Evolutionary conservation across 2,113 vertebrate genomes (phyloP).

Genomic region (Cathartes aura): DNA sequence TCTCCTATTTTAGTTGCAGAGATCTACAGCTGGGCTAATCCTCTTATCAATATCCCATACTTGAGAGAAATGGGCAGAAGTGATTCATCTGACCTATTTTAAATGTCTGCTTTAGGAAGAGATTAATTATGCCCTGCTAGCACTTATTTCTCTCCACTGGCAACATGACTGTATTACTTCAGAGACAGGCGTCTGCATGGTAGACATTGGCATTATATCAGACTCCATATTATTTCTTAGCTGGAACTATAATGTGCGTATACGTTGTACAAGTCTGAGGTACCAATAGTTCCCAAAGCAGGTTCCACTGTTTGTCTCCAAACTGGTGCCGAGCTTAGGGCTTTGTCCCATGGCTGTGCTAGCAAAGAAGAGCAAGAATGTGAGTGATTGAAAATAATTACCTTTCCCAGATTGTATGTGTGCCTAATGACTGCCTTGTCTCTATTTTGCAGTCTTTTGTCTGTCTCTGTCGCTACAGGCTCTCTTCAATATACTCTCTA

Average conservation of each 20-base stretch:
- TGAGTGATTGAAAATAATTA: neutral
- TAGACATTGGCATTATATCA: neutral
- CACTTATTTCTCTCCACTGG: neutral
- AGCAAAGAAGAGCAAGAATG: neutral
- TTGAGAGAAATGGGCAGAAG: neutral
- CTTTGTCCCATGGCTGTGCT: neutral
- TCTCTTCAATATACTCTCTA: neutral
- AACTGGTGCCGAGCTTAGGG: neutral
- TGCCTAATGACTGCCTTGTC: neutral
- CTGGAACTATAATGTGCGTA: neutral
- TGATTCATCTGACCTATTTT: neutral
- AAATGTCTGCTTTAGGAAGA: neutral
- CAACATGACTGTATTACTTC: neutral
- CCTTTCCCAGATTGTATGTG: neutral
- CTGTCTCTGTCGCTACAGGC: neutral
- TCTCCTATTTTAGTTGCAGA: neutral
- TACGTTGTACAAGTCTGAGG: neutral
- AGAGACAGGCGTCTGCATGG: neutral
- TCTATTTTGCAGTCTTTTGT: neutral
- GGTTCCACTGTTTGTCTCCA: neutral
- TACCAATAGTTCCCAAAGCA: neutral
- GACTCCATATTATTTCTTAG: neutral
- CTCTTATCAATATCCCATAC: neutral
- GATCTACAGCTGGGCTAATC: neutral
- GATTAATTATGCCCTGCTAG: neutral